A percentile compares a stretch with the other conserved stretches of the same genome.
phyloP scores from a whole-genome alignment of 2,797 vertebrate species.

The Poeciliopsis gracilis region DNA sequence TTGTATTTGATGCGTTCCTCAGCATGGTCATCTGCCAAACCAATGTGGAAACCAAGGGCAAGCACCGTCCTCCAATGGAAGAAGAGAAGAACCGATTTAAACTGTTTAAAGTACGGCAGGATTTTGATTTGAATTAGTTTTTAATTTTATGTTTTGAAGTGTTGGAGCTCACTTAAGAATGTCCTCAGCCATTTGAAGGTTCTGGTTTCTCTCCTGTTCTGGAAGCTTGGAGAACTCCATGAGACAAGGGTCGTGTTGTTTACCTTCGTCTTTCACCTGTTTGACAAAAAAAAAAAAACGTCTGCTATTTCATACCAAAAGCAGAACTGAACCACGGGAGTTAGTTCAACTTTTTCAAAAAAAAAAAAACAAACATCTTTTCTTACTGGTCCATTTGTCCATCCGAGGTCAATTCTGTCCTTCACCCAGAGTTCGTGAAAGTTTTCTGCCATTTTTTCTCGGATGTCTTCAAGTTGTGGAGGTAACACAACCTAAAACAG shows the following conservation, averaged over 20 bases:
- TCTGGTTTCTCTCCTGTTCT: constrained; percentile 90
- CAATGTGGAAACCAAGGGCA: constrained; percentile 89
- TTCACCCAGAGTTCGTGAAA: constrained; percentile 95
- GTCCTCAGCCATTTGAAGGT: constrained; percentile 89
- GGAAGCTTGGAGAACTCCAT: constrained; percentile 92
- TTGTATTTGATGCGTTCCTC: constrained; percentile 88
- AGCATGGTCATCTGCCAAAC: constrained; percentile 85
- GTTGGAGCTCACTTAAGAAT: constrained; percentile 85
- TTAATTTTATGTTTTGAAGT: not conserved
- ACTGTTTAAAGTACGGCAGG: not conserved
- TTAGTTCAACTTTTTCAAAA: not conserved
- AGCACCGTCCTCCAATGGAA: constrained; percentile 84
- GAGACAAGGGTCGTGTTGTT: constrained; percentile 88
- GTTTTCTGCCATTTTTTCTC: constrained; percentile 93
- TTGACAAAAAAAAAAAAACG: constrained; percentile 38
- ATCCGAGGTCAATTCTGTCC: constrained; percentile 92
- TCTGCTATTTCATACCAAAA: not conserved
- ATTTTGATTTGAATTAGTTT: not conserved
- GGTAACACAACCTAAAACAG: constrained; percentile 86
- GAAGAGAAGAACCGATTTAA: constrained; percentile 14
- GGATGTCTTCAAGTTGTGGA: constrained; percentile 89
- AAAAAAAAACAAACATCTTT: not conserved
- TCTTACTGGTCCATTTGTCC: constrained; percentile 89
- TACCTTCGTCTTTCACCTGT: constrained; percentile 91
- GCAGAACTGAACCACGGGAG: not conserved